These are phyloP conservation scores for Phaenicophaeus curvirostris DNA, from an alignment of 2,797 vertebrate species.

Conservation along the genomic window DNA sequence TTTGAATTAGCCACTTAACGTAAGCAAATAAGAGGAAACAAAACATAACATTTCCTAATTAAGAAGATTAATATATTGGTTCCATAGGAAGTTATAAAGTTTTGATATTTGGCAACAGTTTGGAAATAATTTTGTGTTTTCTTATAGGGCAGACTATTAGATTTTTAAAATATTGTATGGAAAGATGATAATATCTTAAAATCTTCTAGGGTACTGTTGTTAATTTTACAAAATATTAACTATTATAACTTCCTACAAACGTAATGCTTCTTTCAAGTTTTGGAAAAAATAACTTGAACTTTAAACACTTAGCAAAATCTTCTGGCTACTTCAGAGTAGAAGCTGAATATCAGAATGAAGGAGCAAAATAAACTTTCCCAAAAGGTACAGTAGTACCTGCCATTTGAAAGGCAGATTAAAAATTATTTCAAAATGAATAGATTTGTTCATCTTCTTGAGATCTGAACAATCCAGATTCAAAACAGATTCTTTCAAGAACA, in stretches of 20 bases:
- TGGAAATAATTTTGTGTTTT: background rate
- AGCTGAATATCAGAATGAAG: background rate
- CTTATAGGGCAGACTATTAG: background rate
- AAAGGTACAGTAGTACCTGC: background rate
- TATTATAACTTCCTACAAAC: background rate
- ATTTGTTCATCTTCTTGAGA: background rate
- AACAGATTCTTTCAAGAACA: background rate
- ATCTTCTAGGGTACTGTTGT: background rate
- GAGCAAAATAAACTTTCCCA: background rate
- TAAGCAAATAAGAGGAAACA: background rate
- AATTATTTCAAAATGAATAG: background rate
- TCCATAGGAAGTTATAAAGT: background rate
- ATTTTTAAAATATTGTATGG: background rate
- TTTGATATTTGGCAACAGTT: fast-evolving
- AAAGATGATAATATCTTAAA: background rate
- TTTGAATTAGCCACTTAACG: background rate
- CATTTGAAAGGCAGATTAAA: background rate
- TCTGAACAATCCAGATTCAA: background rate
- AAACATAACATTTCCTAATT: background rate
- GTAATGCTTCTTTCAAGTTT: background rate
- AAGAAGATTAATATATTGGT: background rate
- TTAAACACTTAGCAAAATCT: background rate
- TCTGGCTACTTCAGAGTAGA: background rate
- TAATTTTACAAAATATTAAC: background rate
- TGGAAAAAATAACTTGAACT: background rate